Evolutionary conservation across 2,113 vertebrate species (phyloP).

Genomic region (Turnix velox): DNA sequence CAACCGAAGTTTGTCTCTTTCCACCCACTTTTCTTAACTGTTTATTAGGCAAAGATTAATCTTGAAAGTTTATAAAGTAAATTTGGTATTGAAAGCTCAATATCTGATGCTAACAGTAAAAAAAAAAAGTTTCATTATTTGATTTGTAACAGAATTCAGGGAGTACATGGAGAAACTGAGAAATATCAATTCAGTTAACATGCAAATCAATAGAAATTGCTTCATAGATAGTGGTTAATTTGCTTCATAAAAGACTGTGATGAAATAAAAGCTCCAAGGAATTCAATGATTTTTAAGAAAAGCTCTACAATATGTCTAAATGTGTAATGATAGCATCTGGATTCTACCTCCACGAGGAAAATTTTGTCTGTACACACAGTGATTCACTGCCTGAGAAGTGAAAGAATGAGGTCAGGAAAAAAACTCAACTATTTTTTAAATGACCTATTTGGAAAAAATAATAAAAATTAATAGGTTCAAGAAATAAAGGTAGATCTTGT

Average conservation of each 20-base stretch:
- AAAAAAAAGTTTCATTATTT: slow-evolving; percentile 13
- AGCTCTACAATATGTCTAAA: not conserved
- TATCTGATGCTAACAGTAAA: not conserved
- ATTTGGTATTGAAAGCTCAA: not conserved
- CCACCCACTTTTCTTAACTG: not conserved
- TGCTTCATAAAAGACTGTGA: not conserved
- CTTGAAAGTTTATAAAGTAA: not conserved
- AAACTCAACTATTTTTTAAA: not conserved
- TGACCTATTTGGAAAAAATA: too few species aligned
- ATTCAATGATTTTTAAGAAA: not conserved
- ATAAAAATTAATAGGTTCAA: not conserved
- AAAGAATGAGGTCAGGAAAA: not conserved
- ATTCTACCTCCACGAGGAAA: not conserved
- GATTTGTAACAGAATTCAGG: not conserved
- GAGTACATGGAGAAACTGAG: not conserved
- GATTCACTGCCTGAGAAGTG: not conserved
- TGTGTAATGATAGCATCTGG: not conserved
- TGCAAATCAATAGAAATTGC: not conserved
- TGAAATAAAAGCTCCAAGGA: not conserved
- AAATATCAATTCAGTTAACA: not conserved
- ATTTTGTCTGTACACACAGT: not conserved
- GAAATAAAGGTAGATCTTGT: not conserved
- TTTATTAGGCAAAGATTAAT: not conserved
- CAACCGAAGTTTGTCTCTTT: not conserved
- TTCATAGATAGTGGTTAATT: not conserved